Evolutionary conservation across 1,140 invertebrate species (phyloP).

Genomic region (Akabosia matsudoensis): DNA sequence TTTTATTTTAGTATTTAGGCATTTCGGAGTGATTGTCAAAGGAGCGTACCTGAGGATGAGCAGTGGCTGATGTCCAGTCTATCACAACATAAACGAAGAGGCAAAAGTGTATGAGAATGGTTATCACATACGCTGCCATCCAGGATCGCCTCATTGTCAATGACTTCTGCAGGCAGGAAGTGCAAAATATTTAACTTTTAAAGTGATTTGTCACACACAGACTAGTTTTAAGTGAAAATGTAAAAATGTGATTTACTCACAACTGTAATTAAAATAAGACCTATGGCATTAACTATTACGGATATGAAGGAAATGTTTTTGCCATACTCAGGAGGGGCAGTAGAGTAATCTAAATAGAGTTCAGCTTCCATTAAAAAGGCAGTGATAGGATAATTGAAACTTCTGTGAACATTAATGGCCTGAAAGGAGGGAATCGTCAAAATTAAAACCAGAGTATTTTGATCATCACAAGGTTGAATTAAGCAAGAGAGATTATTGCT

Average conservation of each 20-base stretch:
- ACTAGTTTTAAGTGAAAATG: no score
- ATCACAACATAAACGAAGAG: slow-evolving; percentile 27
- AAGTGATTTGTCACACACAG: no score
- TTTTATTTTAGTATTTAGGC: background rate
- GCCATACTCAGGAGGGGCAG: background rate
- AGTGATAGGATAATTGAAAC: slow-evolving; percentile 15
- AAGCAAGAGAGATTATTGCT: background rate
- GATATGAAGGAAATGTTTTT: slow-evolving; percentile 4
- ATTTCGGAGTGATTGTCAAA: no score
- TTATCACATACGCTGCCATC: slow-evolving; percentile 25
- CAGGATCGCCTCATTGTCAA: background rate
- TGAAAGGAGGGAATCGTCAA: background rate
- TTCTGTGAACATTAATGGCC: slow-evolving; percentile 16
- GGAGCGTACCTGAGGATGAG: slow-evolving; percentile 13
- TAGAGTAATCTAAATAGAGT: background rate
- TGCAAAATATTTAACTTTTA: background rate
- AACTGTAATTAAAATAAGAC: slow-evolving; percentile 16
- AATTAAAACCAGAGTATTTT: background rate
- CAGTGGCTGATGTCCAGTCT: slow-evolving; percentile 16
- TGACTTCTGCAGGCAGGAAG: background rate
- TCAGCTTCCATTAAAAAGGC: slow-evolving; percentile 18
- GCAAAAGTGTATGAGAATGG: slow-evolving; percentile 15
- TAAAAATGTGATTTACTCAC: no score
- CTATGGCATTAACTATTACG: background rate
- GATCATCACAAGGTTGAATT: background rate